phyloP scores from a whole-genome alignment of 2,888 invertebrate species.

The Gymnosoma rotundatum region DNA sequence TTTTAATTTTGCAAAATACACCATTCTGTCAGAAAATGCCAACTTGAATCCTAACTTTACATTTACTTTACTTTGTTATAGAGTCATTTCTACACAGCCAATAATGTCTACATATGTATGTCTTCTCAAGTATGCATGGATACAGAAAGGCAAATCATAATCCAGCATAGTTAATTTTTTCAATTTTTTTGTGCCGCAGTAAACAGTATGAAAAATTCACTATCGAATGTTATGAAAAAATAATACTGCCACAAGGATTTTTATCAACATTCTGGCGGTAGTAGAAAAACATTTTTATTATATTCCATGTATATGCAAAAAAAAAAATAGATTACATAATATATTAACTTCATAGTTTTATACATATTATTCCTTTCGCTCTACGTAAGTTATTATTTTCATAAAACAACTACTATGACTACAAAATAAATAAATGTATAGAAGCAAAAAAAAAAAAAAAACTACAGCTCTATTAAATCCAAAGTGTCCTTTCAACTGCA shows the following conservation, averaged over 20 bases:
- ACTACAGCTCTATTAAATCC: conserved; percentile 63
- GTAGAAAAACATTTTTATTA: conserved; percentile 3
- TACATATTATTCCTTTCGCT: conserved; percentile 10
- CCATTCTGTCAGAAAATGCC: not conserved
- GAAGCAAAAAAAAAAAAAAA: conserved; percentile 2
- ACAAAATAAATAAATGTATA: conserved; percentile 40
- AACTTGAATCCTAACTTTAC: too few relatives aligned
- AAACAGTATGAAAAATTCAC: conserved; percentile 2
- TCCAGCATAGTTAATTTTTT: not conserved
- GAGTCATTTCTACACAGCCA: not conserved
- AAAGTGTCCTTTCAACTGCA: conserved; percentile 47
- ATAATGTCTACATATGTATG: not conserved
- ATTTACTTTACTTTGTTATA: too few relatives aligned
- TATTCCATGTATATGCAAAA: conserved; percentile 6
- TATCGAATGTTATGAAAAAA: conserved; percentile 30
- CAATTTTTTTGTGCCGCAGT: conserved; percentile 26
- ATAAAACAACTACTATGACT: conserved; percentile 28
- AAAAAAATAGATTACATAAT: conserved; percentile 31
- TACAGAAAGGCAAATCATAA: conserved; percentile 4
- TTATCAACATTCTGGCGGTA: conserved; percentile 39
- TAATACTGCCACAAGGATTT: conserved; percentile 50
- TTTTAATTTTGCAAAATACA: too few relatives aligned
- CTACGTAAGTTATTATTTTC: conserved; percentile 27
- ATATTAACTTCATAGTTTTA: conserved; percentile 49
- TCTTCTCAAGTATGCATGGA: not conserved